A percentile compares a stretch with the other conserved stretches of the same genome.
phyloP scores from a whole-genome alignment of 2,113 vertebrate species.

The Burhinus oedicnemus region DNA sequence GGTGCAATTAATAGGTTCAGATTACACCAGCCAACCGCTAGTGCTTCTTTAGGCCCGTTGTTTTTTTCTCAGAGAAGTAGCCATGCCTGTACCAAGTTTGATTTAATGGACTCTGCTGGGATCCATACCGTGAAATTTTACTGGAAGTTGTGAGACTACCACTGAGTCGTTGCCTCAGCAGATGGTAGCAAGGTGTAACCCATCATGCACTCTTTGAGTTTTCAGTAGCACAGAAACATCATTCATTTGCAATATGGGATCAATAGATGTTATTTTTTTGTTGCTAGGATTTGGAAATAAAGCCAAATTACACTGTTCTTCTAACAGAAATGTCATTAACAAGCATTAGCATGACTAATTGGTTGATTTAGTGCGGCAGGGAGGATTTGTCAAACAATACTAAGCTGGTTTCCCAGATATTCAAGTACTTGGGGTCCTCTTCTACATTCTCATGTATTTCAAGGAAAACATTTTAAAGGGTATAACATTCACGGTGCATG shows the following conservation, averaged over 20 bases:
- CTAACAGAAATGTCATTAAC: background rate
- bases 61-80: constrained; percentile 42
- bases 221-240: background rate
- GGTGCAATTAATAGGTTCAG: constrained; percentile 60
- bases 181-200: constrained; percentile 40
- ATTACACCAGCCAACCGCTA: constrained; percentile 4
- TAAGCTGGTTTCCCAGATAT: background rate
- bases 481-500: background rate
- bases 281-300: constrained; percentile 41
- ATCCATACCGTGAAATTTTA: constrained; percentile 48
- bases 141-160: constrained; percentile 48
- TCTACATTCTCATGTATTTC: background rate
- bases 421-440: background rate
- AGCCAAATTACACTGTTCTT: background rate
- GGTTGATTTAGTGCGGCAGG: background rate
- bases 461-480: background rate
- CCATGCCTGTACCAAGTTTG: background rate
- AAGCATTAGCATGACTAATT: constrained; percentile 1
- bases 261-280: background rate
- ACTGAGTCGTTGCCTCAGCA: background rate
- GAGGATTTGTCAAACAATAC: background rate
- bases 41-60: constrained; percentile 38
- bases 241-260: constrained; percentile 8
- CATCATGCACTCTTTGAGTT: background rate
- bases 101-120: constrained; percentile 53